Evolutionary conservation across 2,797 vertebrate species (phyloP).

Genomic region (Leptatherina wallacei): DNA sequence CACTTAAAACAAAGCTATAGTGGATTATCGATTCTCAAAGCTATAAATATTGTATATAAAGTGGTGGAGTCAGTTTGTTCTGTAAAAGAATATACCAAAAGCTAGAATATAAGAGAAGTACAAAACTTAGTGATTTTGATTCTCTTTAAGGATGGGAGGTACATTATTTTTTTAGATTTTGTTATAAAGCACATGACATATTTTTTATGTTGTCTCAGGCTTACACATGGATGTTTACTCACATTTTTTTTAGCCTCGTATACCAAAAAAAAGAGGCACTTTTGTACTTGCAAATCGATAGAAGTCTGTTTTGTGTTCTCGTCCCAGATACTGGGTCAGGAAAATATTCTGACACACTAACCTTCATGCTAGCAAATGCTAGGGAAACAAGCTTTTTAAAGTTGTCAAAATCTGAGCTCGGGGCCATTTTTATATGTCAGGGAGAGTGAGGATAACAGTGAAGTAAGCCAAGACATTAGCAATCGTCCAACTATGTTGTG

Average conservation of each 20-base stretch:
- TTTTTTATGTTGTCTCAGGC: slow-evolving; percentile 77
- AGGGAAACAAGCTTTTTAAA: slow-evolving; percentile 63
- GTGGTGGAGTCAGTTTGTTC: slow-evolving; percentile 56
- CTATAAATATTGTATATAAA: slow-evolving; percentile 64
- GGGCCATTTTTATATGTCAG: slow-evolving; percentile 75
- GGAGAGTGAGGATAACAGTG: slow-evolving; percentile 65
- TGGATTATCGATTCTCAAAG: slow-evolving; percentile 54
- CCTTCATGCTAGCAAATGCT: slow-evolving; percentile 66
- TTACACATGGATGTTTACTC: slow-evolving; percentile 68
- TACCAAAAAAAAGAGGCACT: slow-evolving; percentile 52
- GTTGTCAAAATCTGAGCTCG: slow-evolving; percentile 59
- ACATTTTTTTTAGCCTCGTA: slow-evolving; percentile 47
- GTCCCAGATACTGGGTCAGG: slow-evolving; percentile 59
- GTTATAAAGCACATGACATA: slow-evolving; percentile 65
- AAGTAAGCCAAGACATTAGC: slow-evolving; percentile 70
- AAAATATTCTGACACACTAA: slow-evolving; percentile 72
- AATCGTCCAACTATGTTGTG: slow-evolving; percentile 77
- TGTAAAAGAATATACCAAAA: slow-evolving; percentile 48
- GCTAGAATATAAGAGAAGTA: slow-evolving; percentile 55
- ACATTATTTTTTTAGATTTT: slow-evolving; percentile 72
- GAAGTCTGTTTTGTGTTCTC: slow-evolving; percentile 46
- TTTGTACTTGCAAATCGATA: slow-evolving; percentile 55
- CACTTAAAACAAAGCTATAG: slow-evolving; percentile 51
- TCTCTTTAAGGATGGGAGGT: slow-evolving; percentile 67
- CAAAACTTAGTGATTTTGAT: slow-evolving; percentile 62